Evolutionary conservation across 2,113 vertebrate genomes (phyloP), one percentile per base, ranked within the genome.

Genomic region (Ictidomys tridecemlineatus): DNA sequence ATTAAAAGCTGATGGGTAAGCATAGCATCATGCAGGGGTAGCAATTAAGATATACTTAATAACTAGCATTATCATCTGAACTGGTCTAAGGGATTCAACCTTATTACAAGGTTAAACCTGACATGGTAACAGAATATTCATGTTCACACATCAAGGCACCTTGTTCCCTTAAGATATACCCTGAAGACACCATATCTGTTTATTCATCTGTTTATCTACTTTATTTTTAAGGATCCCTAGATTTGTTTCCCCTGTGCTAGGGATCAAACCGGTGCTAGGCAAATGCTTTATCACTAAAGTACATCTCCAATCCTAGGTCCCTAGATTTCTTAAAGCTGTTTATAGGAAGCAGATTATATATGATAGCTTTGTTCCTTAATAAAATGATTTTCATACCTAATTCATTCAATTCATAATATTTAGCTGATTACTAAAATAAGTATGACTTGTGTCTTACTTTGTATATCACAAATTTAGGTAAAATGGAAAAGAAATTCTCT

Each of bases 381-480:
- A 67, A 92, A 73, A 13, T 92, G 26, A 89, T 95, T 94, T 92
- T 92, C 32, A 79, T 93, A 89, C 12, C 45, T 86, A 86, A 76
- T 89, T 78, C 37, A 89, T 89, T 78, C 37, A 89, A 58, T 39
- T 32, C 4, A 5, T 39, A 94, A 76, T 8, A 4, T 5, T 42
- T 78, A 86, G 65, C 24, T 78, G 10, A 30, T 30, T 93, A 63
- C 74, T 87, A 51, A 80, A 83, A 85, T 82, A 91, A 76, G 42
- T 69, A 56, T 84, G 22, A 45, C 26, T 96, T 39, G 32, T 65
- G 28, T 95, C 76, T 45, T 94, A 91, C 34, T 89, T 78, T 89
- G 61, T 87, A 63, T 72, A 28, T 77, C 8, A 58, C 2, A 56
- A 51, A 72, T 16, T 91, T 93, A 63, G 11, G 48, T 80, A 42